Evolutionary conservation across 2,888 invertebrate species (phyloP).

Genomic region (Pachydiplax longipennis): DNA sequence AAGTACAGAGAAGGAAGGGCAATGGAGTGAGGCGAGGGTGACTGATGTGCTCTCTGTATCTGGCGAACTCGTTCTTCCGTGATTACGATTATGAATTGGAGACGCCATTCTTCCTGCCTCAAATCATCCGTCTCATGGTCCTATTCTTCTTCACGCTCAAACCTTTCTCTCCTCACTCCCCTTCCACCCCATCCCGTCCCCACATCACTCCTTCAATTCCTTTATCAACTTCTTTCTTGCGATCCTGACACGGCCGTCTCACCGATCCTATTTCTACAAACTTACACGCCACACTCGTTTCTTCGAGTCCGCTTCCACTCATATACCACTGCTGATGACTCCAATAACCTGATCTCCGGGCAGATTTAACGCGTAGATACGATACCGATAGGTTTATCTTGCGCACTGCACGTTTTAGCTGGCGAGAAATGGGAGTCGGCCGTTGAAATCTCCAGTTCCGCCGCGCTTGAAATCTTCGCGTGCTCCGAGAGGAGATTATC

Average conservation of each 20-base stretch:
- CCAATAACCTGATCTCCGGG: no score
- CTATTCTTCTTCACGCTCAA: background rate
- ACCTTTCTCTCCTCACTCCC: background rate
- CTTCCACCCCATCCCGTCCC: background rate
- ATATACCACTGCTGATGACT: background rate
- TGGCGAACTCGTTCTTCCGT: slow-evolving; percentile 5
- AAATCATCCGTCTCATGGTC: slow-evolving; percentile 11
- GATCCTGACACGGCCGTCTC: background rate
- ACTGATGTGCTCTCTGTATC: background rate
- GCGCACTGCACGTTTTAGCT: no score
- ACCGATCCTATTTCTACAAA: background rate
- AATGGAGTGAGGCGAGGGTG: background rate
- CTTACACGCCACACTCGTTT: background rate
- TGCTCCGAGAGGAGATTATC: no score
- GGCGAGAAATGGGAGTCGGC: no score
- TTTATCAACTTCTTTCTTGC: background rate
- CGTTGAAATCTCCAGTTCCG: no score
- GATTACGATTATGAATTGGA: slow-evolving; percentile 34
- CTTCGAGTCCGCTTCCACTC: background rate
- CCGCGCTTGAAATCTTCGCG: no score
- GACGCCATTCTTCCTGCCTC: slow-evolving; percentile 13
- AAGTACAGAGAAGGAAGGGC: background rate
- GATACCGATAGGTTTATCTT: no score
- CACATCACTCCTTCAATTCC: background rate
- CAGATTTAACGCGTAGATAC: no score